Percentiles rank a stretch among this genome's conserved stretches.
phyloP scores from a whole-genome alignment of 2,888 invertebrate species.

The Metacarcinus magister region DNA sequence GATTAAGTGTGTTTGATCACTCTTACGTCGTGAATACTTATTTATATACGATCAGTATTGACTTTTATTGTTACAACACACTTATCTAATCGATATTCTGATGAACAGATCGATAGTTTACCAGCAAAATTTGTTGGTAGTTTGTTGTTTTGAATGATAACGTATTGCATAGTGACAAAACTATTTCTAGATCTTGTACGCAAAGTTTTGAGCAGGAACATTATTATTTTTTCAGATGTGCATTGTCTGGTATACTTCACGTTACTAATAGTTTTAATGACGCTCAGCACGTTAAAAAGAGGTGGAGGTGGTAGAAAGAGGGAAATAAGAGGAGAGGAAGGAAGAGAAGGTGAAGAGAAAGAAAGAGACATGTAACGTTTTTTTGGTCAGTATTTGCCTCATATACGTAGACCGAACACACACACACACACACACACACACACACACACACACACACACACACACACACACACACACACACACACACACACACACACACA shows the following conservation, averaged over 20 bases:
- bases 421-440: neutral
- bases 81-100: too few species aligned
- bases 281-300: neutral
- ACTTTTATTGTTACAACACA: too few species aligned
- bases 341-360: neutral
- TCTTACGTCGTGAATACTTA: too few species aligned
- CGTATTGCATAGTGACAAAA: neutral
- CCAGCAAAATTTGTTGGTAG: too few species aligned
- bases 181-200: neutral
- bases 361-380: neutral
- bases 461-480: neutral
- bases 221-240: too few species aligned
- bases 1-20: too few species aligned
- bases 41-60: too few species aligned
- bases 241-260: neutral
- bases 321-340: neutral
- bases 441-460: constrained; percentile 26
- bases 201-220: neutral
- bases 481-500: constrained; percentile 33
- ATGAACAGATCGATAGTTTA: too few species aligned
- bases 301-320: neutral
- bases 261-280: neutral
- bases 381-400: neutral
- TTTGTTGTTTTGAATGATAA: too few species aligned
- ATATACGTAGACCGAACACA: neutral